A percentile compares a stretch with the other conserved stretches of the same genome.
Evolutionary conservation across 2,113 vertebrate genomes (phyloP).

Genomic region (Bettongia penicillata): DNA sequence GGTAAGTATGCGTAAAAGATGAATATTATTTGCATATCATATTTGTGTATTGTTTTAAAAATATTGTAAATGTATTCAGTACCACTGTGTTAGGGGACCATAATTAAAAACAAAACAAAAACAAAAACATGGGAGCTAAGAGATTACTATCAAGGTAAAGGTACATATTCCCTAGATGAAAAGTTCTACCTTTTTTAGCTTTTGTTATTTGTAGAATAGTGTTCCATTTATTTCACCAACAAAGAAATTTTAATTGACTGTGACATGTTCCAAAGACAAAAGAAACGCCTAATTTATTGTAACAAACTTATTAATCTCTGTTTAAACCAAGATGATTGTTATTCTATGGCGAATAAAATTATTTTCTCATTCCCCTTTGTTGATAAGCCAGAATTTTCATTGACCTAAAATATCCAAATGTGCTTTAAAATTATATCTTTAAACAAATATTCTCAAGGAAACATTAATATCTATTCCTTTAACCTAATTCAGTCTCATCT

Average conservation of each 20-base stretch:
- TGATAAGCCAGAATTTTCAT: slow-evolving; percentile 87
- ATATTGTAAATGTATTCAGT: slow-evolving; percentile 92
- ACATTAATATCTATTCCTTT: slow-evolving; percentile 65
- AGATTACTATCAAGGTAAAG: slow-evolving; percentile 93
- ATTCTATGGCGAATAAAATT: slow-evolving; percentile 85
- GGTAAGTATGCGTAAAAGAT: slow-evolving; percentile 88
- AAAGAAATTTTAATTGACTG: slow-evolving; percentile 92
- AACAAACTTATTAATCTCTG: slow-evolving; percentile 96
- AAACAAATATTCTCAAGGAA: slow-evolving; percentile 65
- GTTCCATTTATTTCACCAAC: slow-evolving; percentile 90
- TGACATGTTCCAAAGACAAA: slow-evolving; percentile 96
- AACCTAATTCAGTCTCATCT: slow-evolving; percentile 61
- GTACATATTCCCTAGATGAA: slow-evolving; percentile 91
- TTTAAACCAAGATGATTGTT: slow-evolving; percentile 88
- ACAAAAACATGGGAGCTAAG: slow-evolving; percentile 89
- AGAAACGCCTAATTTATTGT: slow-evolving; percentile 96
- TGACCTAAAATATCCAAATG: slow-evolving; percentile 78
- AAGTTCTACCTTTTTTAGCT: slow-evolving; percentile 90
- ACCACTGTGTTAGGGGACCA: slow-evolving; percentile 85
- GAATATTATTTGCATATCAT: slow-evolving; percentile 87
- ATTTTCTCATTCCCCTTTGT: slow-evolving; percentile 86
- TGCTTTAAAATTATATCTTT: slow-evolving; percentile 78
- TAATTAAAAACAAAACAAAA: slow-evolving; percentile 42
- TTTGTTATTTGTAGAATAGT: slow-evolving; percentile 89
- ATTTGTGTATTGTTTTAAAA: slow-evolving; percentile 83